A percentile compares a stretch with the other conserved stretches of the same genome.
Conservation (phyloP, 2,797 vertebrate genomes). For the Silurus aristotelis region DNA sequence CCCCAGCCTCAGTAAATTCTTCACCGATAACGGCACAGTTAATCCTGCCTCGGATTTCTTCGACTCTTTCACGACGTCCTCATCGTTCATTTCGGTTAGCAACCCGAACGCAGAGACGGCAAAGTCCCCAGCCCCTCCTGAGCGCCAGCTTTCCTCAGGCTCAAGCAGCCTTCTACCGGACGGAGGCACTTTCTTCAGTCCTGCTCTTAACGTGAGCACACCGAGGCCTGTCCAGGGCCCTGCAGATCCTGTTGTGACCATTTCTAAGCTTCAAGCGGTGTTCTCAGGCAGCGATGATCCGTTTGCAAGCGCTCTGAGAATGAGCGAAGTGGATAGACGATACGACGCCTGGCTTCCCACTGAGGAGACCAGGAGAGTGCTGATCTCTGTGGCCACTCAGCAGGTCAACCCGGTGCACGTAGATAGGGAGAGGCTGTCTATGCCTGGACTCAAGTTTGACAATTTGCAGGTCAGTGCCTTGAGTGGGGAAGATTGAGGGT, state of each 20-base stretch:
- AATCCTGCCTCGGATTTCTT: slow-evolving; percentile 93
- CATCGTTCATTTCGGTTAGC: slow-evolving; percentile 91
- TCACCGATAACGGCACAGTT: slow-evolving; percentile 79
- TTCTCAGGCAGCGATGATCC: slow-evolving; percentile 91
- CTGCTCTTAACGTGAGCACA: slow-evolving; percentile 62
- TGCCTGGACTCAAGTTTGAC: slow-evolving; percentile 98
- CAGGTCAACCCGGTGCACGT: slow-evolving; percentile 81
- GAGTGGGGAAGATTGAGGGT: too few relatives aligned
- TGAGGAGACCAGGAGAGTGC: slow-evolving; percentile 82
- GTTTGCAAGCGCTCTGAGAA: slow-evolving; percentile 90
- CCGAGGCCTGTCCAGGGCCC: slow-evolving; percentile 55
- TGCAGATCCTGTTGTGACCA: slow-evolving; percentile 68
- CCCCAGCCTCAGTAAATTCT: slow-evolving; percentile 97
- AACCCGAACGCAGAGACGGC: slow-evolving; percentile 85
- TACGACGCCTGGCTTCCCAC: slow-evolving; percentile 94
- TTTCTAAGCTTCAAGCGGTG: slow-evolving; percentile 89
- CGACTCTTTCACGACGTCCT: slow-evolving; percentile 90
- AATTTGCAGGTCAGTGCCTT: slow-evolving; percentile 87
- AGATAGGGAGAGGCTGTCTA: slow-evolving; percentile 86
- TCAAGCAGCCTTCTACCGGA: slow-evolving; percentile 56
- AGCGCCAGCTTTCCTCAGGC: slow-evolving; percentile 74
- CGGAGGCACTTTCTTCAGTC: slow-evolving; percentile 59
- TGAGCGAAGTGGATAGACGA: slow-evolving; percentile 91
- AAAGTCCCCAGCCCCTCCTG: slow-evolving; percentile 63
- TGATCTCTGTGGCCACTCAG: slow-evolving; percentile 85